A percentile compares a stretch with the other conserved stretches of the same genome.
Conservation (phyloP, 2,797 vertebrate genomes). For the Ceyx erithaca region DNA sequence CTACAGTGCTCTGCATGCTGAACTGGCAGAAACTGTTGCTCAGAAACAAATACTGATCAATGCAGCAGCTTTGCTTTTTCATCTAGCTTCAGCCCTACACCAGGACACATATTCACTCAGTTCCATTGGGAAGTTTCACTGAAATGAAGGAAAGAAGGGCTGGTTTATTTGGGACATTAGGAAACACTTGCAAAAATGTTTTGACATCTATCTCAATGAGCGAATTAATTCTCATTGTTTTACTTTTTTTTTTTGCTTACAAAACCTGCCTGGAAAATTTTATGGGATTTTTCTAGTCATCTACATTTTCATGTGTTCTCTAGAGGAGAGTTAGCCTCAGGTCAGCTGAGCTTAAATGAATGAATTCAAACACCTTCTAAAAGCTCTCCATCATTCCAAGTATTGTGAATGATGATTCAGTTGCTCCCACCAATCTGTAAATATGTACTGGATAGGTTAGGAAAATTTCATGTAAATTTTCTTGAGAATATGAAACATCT, state of each 20-base stretch:
- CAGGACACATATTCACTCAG: not conserved
- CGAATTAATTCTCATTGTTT: not conserved
- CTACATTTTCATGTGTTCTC: not conserved
- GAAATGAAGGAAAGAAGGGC: not conserved
- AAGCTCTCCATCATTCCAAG: not conserved
- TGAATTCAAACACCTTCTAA: not conserved
- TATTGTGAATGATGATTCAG: not conserved
- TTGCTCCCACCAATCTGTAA: not conserved
- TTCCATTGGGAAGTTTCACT: not conserved
- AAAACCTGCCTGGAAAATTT: not conserved
- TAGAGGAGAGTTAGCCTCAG: not conserved
- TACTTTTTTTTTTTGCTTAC: not conserved
- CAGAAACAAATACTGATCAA: not conserved
- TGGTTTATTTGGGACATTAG: not conserved
- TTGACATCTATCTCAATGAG: not conserved
- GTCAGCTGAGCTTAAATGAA: not conserved
- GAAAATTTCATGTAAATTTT: not conserved
- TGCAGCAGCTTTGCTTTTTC: not conserved
- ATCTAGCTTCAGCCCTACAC: not conserved
- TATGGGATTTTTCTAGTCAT: not conserved
- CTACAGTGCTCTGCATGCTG: not conserved
- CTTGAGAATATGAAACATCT: not conserved
- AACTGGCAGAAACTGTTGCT: not conserved
- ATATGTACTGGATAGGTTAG: not conserved
- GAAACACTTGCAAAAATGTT: not conserved